Evolutionary conservation across 2,113 vertebrate genomes (phyloP).

Genomic region (Malurus alboscapulatus): DNA sequence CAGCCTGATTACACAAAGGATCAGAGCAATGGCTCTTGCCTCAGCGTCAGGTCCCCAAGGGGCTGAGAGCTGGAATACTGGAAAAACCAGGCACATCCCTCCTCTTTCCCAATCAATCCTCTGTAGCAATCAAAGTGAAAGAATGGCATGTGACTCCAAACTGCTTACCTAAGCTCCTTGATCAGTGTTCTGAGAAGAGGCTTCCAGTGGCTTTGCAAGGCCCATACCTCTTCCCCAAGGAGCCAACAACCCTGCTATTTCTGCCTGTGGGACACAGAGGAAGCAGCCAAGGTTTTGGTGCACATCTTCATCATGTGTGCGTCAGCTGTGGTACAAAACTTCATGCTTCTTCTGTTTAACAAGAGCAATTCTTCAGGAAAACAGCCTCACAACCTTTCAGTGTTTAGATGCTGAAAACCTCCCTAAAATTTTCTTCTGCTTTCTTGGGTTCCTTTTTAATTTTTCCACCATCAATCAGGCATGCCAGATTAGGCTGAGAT

Average conservation of each 20-base stretch:
- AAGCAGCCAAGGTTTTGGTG: background rate
- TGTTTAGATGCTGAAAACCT: background rate
- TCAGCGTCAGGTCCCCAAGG: background rate
- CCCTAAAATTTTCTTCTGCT: background rate
- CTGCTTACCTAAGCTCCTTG: background rate
- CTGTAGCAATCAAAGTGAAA: background rate
- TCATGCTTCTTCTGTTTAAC: background rate
- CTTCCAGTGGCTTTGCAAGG: background rate
- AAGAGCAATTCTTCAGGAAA: background rate
- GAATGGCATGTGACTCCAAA: background rate
- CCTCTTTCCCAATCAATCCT: slow-evolving; percentile 23
- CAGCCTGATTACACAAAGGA: background rate
- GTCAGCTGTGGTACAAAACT: background rate
- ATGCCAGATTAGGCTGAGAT: background rate
- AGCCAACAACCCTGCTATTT: background rate
- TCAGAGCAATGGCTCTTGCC: background rate
- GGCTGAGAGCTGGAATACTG: background rate
- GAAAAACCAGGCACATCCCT: slow-evolving; percentile 34
- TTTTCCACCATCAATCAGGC: fast-evolving
- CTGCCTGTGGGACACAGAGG: background rate
- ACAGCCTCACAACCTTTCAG: background rate
- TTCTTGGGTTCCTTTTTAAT: background rate
- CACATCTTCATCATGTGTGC: background rate
- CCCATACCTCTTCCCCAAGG: background rate
- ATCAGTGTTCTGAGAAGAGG: background rate